Evolutionary conservation across 2,888 invertebrate species (phyloP).

Genomic region (Phyllotreta striolata): DNA sequence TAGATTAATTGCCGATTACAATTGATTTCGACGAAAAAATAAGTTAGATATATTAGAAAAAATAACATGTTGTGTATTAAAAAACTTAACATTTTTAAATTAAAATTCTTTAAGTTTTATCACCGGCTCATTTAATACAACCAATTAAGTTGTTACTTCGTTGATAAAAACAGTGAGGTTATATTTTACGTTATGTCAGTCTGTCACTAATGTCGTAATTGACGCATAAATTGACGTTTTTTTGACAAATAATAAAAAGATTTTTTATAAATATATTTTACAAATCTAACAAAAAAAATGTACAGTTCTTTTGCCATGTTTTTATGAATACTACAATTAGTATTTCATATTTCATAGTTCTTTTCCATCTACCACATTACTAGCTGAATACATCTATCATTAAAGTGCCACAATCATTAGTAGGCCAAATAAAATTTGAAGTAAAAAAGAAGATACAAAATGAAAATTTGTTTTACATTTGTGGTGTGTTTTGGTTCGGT

Average conservation of each 20-base stretch:
- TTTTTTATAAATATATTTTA: too few relatives aligned
- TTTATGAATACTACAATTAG: slow-evolving; percentile 10
- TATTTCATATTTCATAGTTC: slow-evolving; percentile 31
- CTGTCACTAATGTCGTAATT: slow-evolving; percentile 3
- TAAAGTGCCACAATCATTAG: too few relatives aligned
- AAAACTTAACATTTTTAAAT: slow-evolving; percentile 22
- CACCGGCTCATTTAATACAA: slow-evolving; percentile 26
- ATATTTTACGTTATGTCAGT: slow-evolving; percentile 6
- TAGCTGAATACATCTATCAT: too few relatives aligned
- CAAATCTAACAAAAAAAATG: slow-evolving; percentile 25
- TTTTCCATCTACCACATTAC: not conserved
- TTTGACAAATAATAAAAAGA: too few relatives aligned
- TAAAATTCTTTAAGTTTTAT: slow-evolving; percentile 16
- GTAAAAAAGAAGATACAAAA: too few relatives aligned
- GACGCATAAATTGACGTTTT: too few relatives aligned
- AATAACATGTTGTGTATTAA: slow-evolving; percentile 16
- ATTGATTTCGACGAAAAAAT: slow-evolving; percentile 38
- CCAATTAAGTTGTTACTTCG: not conserved
- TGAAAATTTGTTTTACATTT: too few relatives aligned
- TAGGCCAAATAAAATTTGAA: too few relatives aligned
- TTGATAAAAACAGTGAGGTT: slow-evolving; percentile 14
- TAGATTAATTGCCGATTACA: slow-evolving; percentile 76
- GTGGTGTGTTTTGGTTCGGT: too few relatives aligned
- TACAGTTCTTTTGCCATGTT: slow-evolving; percentile 20
- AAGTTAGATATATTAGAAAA: slow-evolving; percentile 15